Percentiles rank a stretch among this genome's conserved stretches.
These are phyloP conservation scores for Micromys minutus DNA, from an alignment of 2,113 vertebrate species.

Conservation along the genomic window DNA sequence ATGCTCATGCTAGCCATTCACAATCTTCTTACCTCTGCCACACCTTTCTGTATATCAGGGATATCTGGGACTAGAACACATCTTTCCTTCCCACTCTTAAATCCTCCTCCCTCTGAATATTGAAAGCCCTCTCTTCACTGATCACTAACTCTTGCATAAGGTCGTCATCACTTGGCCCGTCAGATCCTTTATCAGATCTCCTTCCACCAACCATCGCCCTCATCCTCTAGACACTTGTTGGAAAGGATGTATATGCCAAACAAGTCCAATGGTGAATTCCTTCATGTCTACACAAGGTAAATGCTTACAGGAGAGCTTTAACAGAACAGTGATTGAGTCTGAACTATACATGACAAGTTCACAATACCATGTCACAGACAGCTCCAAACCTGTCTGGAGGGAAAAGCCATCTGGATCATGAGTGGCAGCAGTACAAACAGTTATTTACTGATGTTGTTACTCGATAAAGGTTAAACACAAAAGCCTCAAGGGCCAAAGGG, in stretches of 20 bases:
- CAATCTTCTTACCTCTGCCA: not conserved
- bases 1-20: not conserved
- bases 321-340: not conserved
- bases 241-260: not conserved
- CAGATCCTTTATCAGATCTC: not conserved
- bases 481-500: slow-evolving; percentile 66
- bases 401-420: not conserved
- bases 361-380: not conserved
- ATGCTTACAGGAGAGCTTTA: not conserved
- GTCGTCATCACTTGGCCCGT: not conserved
- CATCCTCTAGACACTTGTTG: not conserved
- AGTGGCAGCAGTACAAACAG: not conserved
- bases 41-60: not conserved
- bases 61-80: not conserved
- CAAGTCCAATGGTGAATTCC: not conserved
- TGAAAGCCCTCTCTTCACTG: not conserved
- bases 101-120: not conserved
- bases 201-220: not conserved
- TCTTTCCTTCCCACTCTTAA: not conserved
- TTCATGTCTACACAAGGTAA: not conserved
- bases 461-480: slow-evolving; percentile 26
- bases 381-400: not conserved
- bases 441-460: slow-evolving; percentile 55
- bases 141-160: no score
- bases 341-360: not conserved